phyloP scores from a whole-genome alignment of 1,140 invertebrate genomes.

The Pristionchus pacificus region DNA sequence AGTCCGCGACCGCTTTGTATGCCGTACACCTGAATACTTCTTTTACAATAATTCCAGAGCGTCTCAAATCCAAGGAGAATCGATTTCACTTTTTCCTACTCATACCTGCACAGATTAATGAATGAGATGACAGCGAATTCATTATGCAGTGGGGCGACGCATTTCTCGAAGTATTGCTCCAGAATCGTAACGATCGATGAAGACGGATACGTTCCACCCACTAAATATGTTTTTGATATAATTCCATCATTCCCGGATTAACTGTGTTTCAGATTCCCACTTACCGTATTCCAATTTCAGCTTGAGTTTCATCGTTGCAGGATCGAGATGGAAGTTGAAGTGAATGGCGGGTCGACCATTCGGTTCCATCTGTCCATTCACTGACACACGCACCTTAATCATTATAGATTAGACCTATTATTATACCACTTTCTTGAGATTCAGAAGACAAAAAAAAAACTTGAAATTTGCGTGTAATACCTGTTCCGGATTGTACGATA shows the following conservation, averaged over 20 bases:
- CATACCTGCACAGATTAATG: neutral
- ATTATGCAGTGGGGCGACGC: neutral
- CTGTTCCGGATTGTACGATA: too few relatives aligned
- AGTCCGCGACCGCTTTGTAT: neutral
- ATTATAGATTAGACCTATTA: neutral
- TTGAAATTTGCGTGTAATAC: too few relatives aligned
- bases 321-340: neutral
- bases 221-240: neutral
- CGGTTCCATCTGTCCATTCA: neutral
- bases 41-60: too few relatives aligned
- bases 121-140: constrained; percentile 1
- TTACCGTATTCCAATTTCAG: neutral
- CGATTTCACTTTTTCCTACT: too few relatives aligned
- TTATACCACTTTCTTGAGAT: too few relatives aligned
- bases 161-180: constrained; percentile 2
- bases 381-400: neutral
- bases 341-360: neutral
- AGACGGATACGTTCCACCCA: neutral
- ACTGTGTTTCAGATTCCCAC: neutral
- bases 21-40: neutral
- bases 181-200: neutral
- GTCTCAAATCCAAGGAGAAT: neutral
- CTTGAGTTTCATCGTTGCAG: neutral
- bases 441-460: too few relatives aligned
- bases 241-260: neutral